phyloP scores from a whole-genome alignment of 2,797 vertebrate genomes.

The Lophotriccus pileatus region DNA sequence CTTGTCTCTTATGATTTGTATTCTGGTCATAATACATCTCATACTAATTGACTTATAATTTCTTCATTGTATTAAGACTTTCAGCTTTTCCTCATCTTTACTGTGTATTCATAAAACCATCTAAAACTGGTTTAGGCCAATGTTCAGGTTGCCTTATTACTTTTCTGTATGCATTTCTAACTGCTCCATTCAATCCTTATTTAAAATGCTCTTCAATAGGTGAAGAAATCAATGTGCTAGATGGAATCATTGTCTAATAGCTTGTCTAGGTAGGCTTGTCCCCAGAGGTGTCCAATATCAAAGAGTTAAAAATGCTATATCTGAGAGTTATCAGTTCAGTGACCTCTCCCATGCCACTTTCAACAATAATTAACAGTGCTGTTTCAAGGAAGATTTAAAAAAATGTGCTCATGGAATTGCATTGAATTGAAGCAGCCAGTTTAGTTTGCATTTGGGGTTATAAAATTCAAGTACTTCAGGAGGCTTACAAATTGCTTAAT shows the following conservation, averaged over 20 bases:
- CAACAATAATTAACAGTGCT: conserved; percentile 56
- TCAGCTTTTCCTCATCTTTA: not conserved
- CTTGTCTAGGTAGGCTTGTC: not conserved
- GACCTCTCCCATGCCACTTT: conserved; percentile 46
- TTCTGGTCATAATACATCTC: not conserved
- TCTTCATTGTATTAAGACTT: not conserved
- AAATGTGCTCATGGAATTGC: not conserved
- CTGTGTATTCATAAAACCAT: not conserved
- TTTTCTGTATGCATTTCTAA: not conserved
- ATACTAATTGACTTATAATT: not conserved
- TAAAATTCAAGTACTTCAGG: not conserved
- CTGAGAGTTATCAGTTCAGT: conserved; percentile 8
- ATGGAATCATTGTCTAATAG: not conserved
- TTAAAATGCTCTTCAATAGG: not conserved
- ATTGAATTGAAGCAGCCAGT: not conserved
- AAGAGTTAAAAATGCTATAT: not conserved
- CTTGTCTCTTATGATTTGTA: not conserved
- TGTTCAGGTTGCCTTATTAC: not conserved
- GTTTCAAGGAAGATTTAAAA: not conserved
- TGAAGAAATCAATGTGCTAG: not conserved
- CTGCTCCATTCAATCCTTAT: not conserved
- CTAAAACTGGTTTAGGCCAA: not conserved
- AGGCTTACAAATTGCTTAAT: not conserved
- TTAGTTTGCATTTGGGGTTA: not conserved
- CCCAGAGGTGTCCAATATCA: not conserved